phyloP scores from a whole-genome alignment of 1,140 invertebrate genomes.

The Bicyclus anynana region DNA sequence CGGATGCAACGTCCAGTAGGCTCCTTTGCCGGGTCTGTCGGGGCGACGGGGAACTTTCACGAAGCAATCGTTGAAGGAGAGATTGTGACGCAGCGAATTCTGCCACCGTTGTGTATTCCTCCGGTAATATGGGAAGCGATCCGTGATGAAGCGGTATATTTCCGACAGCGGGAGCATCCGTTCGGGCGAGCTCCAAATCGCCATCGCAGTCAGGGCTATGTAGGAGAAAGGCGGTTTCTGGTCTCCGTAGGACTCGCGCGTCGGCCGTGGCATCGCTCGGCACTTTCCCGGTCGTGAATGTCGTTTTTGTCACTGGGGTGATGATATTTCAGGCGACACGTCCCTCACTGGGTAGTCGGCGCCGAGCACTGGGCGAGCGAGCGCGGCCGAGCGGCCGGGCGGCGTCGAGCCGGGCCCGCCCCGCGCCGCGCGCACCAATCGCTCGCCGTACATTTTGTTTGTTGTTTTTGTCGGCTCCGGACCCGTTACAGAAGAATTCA shows the following conservation, averaged over 20 bases:
- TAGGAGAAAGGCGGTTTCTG: constrained; percentile 98
- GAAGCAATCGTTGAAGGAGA: constrained; percentile 96
- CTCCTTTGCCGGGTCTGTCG: constrained; percentile 92
- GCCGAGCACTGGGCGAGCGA: constrained; percentile 65
- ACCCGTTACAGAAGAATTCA: constrained; percentile 75
- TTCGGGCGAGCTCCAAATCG: constrained; percentile 95
- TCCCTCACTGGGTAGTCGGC: constrained; percentile 60
- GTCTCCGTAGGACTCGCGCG: constrained; percentile 94
- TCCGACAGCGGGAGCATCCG: constrained; percentile 96
- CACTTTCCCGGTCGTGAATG: constrained; percentile 31
- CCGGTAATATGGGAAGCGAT: constrained; percentile 94
- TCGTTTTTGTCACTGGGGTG: constrained; percentile 31
- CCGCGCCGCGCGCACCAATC: constrained; percentile 47
- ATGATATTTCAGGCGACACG: constrained; percentile 48
- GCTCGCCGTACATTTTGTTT: constrained; percentile 54
- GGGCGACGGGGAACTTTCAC: constrained; percentile 92
- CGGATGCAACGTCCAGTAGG: constrained; percentile 92
- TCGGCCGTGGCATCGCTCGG: constrained; percentile 94
- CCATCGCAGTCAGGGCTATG: constrained; percentile 98
- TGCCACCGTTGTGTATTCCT: constrained; percentile 94
- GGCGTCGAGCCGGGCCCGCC: constrained; percentile 41
- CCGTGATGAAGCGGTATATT: constrained; percentile 96
- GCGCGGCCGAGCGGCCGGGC: constrained; percentile 49
- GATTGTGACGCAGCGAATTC: constrained; percentile 92
- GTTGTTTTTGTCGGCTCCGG: constrained; percentile 74